A percentile compares a stretch with the other conserved stretches of the same genome.
Evolutionary conservation across 2,113 vertebrate species (phyloP).

Genomic region (Micromys minutus): DNA sequence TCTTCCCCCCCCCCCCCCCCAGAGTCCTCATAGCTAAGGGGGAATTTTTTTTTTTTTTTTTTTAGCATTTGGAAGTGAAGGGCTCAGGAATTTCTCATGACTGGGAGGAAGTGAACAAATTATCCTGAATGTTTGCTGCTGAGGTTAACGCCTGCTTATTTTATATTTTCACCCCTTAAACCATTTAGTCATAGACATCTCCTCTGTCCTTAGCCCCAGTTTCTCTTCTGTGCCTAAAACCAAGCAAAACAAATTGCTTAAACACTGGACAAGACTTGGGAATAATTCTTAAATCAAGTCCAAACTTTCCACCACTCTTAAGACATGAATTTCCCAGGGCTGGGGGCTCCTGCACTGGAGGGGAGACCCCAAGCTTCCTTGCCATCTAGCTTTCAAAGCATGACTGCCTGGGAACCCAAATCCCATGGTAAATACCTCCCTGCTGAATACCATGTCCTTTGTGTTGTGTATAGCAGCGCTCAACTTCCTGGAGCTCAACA

Average conservation of each 20-base stretch:
- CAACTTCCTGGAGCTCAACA: not conserved
- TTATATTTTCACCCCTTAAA: constrained; percentile 15
- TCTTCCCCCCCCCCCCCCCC: not conserved
- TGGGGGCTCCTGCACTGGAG: not conserved
- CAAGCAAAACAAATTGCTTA: constrained; percentile 55
- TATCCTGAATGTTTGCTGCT: constrained; percentile 51
- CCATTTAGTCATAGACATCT: constrained; percentile 20
- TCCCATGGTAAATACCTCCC: not conserved
- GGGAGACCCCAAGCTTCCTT: not conserved
- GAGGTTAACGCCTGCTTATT: constrained; percentile 50
- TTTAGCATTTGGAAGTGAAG: not conserved
- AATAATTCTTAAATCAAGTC: constrained; percentile 47
- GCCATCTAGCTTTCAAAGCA: not conserved
- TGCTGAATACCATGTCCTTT: not conserved
- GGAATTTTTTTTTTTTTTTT: not conserved
- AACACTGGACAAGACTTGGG: constrained; percentile 17
- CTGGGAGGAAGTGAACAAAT: constrained; percentile 39
- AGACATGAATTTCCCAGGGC: not conserved
- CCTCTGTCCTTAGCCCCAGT: constrained; percentile 33
- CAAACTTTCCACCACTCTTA: not conserved
- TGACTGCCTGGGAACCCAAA: not conserved
- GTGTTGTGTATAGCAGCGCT: no score
- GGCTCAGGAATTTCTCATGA: constrained; percentile 61
- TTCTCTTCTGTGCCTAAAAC: constrained; percentile 46
- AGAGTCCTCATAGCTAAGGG: not conserved